Conservation (phyloP, 2,888 invertebrate genomes). For the Pilophorus perplexus region DNA sequence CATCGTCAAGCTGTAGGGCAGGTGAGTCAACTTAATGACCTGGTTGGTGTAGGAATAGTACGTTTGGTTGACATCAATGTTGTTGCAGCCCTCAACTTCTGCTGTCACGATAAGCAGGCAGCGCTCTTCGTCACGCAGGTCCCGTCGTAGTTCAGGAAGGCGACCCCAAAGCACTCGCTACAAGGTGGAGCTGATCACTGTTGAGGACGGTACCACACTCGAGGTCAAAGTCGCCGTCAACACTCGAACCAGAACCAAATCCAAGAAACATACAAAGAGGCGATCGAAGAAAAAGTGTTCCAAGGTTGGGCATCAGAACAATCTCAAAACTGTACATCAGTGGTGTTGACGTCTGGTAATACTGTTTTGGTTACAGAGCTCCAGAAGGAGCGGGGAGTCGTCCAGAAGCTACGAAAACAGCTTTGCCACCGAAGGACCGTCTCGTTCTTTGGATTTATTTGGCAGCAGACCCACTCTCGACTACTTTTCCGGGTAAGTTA, state of each 20-base stretch:
- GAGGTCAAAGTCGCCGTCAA: slow-evolving; percentile 46
- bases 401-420: slow-evolving; percentile 47
- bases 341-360: too few relatives aligned
- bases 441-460: slow-evolving; percentile 62
- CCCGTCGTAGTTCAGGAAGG: background rate
- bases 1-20: slow-evolving; percentile 5
- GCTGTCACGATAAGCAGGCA: slow-evolving; percentile 47
- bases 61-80: too few relatives aligned
- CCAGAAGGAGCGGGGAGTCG: slow-evolving; percentile 47
- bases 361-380: slow-evolving; percentile 23
- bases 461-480: slow-evolving; percentile 68
- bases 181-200: slow-evolving; percentile 45
- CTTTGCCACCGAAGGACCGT: slow-evolving; percentile 9
- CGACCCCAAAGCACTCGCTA: slow-evolving; percentile 22
- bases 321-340: too few relatives aligned
- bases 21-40: slow-evolving; percentile 4
- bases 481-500: slow-evolving; percentile 59
- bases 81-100: slow-evolving; percentile 53
- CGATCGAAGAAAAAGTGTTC: slow-evolving; percentile 31
- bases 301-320: too few relatives aligned
- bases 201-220: slow-evolving; percentile 45
- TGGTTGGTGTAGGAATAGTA: too few relatives aligned
- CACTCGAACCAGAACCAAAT: slow-evolving; percentile 39
- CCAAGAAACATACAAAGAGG: slow-evolving; percentile 12
- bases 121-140: background rate